These are phyloP conservation scores for Australoheros scitulus DNA, from an alignment of 2,113 vertebrate genomes.

Conservation along the genomic window DNA sequence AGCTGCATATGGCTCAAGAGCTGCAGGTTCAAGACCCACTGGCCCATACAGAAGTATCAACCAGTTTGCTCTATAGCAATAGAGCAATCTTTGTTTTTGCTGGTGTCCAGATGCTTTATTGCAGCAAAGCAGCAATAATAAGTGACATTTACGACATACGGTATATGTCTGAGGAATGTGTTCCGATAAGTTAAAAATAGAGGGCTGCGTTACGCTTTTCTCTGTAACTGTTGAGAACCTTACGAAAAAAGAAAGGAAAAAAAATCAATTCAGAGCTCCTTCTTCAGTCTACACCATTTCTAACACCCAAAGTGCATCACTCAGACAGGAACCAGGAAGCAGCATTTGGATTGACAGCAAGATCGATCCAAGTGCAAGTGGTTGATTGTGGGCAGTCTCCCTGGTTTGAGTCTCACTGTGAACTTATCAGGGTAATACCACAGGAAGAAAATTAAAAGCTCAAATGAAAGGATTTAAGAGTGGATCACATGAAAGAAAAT, in stretches of 20 bases:
- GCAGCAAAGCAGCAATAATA: neutral
- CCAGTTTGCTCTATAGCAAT: neutral
- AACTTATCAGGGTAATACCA: neutral
- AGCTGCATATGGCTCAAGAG: neutral
- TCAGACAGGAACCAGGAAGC: neutral
- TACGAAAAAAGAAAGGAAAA: neutral
- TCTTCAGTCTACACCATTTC: neutral
- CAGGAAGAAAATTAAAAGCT: neutral
- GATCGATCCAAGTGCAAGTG: conserved; percentile 1
- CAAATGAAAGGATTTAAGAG: neutral
- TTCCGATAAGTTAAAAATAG: neutral
- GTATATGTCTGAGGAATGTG: neutral
- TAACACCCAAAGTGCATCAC: neutral
- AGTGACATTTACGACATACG: neutral
- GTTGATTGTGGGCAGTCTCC: neutral
- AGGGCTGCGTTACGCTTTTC: neutral
- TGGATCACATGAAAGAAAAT: neutral
- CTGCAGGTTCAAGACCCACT: neutral
- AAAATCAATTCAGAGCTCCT: neutral
- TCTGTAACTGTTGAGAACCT: neutral
- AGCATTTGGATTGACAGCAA: neutral
- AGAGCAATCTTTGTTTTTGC: neutral
- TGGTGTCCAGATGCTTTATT: neutral
- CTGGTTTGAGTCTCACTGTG: neutral
- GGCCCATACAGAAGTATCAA: neutral